A percentile compares a stretch with the other conserved stretches of the same genome.
phyloP scores from a whole-genome alignment of 2,888 invertebrate species.

The Ashinkailepas kermadecensis region DNA sequence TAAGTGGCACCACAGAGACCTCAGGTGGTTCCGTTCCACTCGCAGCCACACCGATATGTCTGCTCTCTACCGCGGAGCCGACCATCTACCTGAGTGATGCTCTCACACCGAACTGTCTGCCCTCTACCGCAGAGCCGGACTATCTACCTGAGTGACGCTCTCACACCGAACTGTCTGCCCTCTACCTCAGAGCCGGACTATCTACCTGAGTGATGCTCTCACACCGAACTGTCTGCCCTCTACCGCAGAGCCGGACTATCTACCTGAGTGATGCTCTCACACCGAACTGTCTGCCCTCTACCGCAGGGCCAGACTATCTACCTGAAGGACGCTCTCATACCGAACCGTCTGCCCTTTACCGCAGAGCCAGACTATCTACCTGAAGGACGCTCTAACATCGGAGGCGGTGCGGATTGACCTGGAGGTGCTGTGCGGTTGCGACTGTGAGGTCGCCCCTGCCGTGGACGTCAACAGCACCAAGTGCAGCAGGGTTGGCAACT shows the following conservation, averaged over 20 bases:
- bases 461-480: neutral
- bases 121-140: neutral
- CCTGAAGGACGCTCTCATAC: no score
- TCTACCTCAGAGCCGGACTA: no score
- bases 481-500: constrained; percentile 25
- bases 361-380: neutral
- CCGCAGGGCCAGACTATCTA: no score
- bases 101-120: neutral
- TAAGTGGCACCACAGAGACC: no score
- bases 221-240: neutral
- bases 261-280: neutral
- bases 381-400: neutral
- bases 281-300: no score
- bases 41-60: no score
- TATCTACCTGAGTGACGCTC: neutral
- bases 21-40: no score
- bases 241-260: neutral
- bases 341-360: neutral
- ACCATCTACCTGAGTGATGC: no score
- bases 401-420: constrained; percentile 24
- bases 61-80: no score
- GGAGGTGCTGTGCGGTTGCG: constrained; percentile 27
- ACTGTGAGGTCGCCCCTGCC: constrained; percentile 23
- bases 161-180: neutral
- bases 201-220: no score